These are phyloP conservation scores for Myrmecobius fasciatus DNA, from an alignment of 2,113 vertebrate species.

Conservation along the genomic window DNA sequence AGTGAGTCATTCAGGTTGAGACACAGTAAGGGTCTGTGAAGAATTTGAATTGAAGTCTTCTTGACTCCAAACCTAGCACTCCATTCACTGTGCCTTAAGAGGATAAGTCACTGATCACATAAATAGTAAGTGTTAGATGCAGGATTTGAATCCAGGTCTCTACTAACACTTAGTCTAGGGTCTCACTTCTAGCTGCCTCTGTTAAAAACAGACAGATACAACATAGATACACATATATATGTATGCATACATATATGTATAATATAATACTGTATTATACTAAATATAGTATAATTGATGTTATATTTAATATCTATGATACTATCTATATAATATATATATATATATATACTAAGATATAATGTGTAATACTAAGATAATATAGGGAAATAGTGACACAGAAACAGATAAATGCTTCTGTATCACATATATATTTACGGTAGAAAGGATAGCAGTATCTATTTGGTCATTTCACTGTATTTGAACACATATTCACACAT, in stretches of 20 bases:
- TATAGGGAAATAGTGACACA: background rate
- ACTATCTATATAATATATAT: background rate
- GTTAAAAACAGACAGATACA: no score
- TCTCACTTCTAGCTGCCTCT: no score
- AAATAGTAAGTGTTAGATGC: background rate
- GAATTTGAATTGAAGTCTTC: background rate
- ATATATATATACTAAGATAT: no score
- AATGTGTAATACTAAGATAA: background rate
- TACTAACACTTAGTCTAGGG: no score
- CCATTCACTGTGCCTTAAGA: background rate
- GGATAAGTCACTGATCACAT: background rate
- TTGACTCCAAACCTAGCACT: background rate
- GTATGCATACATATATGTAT: background rate
- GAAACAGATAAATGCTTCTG: background rate
- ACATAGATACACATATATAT: background rate
- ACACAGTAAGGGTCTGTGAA: background rate
- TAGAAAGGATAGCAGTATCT: background rate
- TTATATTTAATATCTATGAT: no score
- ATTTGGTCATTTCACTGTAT: background rate
- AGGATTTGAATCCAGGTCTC: background rate
- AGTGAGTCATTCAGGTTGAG: background rate
- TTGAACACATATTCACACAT: background rate
- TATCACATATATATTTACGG: background rate
- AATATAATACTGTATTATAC: no score
- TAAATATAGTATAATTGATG: no score